Evolutionary conservation across 2,797 vertebrate species (phyloP).

Genomic region (Coregonus suidteri): DNA sequence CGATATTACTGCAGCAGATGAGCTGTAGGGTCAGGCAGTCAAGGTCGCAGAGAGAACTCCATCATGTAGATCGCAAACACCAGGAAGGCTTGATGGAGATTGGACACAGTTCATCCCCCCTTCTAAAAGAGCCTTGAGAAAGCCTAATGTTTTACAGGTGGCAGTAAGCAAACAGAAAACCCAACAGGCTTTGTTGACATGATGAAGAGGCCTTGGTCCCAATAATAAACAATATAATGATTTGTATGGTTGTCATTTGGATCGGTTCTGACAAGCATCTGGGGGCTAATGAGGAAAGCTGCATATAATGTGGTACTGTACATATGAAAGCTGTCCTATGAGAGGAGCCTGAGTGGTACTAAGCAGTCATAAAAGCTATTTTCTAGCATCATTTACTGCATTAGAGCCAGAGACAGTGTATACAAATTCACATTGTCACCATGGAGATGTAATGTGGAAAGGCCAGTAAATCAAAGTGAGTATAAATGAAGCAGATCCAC

Average conservation of each 20-base stretch:
- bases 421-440: conserved; percentile 56
- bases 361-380: conserved; percentile 34
- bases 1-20: conserved; percentile 12
- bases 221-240: background rate
- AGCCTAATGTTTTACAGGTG: background rate
- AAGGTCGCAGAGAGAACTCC: conserved; percentile 12
- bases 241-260: background rate
- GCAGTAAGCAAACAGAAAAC: background rate
- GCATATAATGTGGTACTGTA: conserved; percentile 15
- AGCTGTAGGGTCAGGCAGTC: conserved; percentile 20
- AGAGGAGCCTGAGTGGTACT: conserved; percentile 27
- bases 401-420: conserved; percentile 37
- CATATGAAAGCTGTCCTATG: conserved; percentile 25
- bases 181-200: background rate
- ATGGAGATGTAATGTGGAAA: conserved; percentile 51
- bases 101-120: background rate
- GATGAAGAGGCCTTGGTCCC: background rate
- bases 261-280: background rate
- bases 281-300: conserved; percentile 29
- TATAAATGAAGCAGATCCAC: conserved; percentile 69
- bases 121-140: background rate
- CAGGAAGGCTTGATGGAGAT: background rate
- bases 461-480: conserved; percentile 62
- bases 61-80: conserved; percentile 11
- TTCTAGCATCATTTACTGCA: conserved; percentile 53